Evolutionary conservation across 1,140 invertebrate genomes (phyloP), one percentile per base, ranked within the genome.

Genomic region (Drosophila pallidifrons): DNA sequence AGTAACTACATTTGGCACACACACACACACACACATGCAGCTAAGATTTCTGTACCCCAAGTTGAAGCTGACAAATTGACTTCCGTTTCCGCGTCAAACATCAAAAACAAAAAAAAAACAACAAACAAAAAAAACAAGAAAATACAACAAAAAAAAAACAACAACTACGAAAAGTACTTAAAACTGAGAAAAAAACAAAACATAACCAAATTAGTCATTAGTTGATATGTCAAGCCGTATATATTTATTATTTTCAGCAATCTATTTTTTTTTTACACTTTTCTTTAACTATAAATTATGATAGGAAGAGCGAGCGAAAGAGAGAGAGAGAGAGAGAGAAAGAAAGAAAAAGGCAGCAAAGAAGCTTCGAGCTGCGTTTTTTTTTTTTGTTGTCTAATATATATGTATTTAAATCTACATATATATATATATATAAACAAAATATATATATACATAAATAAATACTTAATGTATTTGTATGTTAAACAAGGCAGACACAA

Each of bases 121-220:
- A 64, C 61, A 59, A 52, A 54, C 25, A 70, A 51, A 55, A 55
- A 6, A 32, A 32, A 49, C 52, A 43, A 43, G 35, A 68, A 75
- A 51, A 89, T 72, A 30, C 30, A 38, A 38, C 35, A 67, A 75
- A 67, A 88, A 54, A 54, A 54, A 69, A 89, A 83, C 81, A 89
- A 32, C 30, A 38, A 38, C 35, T 38, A 43, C 54, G 38, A 45
- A 69, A 75, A 52, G 57, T 73, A 76, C 66, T 67, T 67, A 63
- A 75, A 68, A 70, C 49, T 73, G 70, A 75, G 70, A 88, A 54
- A 54, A 52, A 69, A 85, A 83, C 78, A 52, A 68, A 89, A 85
- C 81, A 89, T 89, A 89, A 89, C 85, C 85, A 89, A 89, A 89
- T 89, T 89, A 89, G 86, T 90, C 86, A 89, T 89, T 85, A 89